Conservation (phyloP, 2,113 vertebrate genomes). For the Lonchura striata region DNA sequence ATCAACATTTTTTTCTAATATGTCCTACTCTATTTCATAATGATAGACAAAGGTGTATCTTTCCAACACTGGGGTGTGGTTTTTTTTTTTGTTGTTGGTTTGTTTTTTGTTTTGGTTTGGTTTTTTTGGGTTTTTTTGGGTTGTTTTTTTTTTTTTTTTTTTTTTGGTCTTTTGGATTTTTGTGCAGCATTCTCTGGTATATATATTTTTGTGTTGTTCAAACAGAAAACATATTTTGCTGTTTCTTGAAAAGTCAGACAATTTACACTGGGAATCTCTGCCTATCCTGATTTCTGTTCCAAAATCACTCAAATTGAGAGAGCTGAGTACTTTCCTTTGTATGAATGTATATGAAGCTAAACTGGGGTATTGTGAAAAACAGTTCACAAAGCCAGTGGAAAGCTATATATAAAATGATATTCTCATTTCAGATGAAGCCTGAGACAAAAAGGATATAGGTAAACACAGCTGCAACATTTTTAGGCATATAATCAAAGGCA, state of each 20-base stretch:
- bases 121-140: no score
- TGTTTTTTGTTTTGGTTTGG: no score
- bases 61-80: background rate
- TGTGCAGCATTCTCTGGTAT: background rate
- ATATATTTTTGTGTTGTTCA: slow-evolving; percentile 62
- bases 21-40: slow-evolving; percentile 7
- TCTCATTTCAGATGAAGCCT: slow-evolving; percentile 76
- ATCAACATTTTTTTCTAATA: slow-evolving; percentile 6
- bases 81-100: no score
- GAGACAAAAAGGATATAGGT: slow-evolving; percentile 81
- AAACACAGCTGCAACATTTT: slow-evolving; percentile 84
- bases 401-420: slow-evolving; percentile 83
- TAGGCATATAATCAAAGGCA: slow-evolving; percentile 80
- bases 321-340: slow-evolving; percentile 54
- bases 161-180: no score
- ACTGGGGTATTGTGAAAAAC: slow-evolving; percentile 73
- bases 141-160: background rate
- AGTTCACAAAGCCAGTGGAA: slow-evolving; percentile 82
- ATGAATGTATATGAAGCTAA: slow-evolving; percentile 67
- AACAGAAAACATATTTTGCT: slow-evolving; percentile 60
- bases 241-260: slow-evolving; percentile 58
- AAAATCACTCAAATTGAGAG: slow-evolving; percentile 57
- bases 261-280: slow-evolving; percentile 50
- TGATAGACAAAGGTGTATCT: slow-evolving; percentile 14
- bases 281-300: slow-evolving; percentile 65